phyloP scores from a whole-genome alignment of 2,888 invertebrate genomes.

The Andrena trimmerana region DNA sequence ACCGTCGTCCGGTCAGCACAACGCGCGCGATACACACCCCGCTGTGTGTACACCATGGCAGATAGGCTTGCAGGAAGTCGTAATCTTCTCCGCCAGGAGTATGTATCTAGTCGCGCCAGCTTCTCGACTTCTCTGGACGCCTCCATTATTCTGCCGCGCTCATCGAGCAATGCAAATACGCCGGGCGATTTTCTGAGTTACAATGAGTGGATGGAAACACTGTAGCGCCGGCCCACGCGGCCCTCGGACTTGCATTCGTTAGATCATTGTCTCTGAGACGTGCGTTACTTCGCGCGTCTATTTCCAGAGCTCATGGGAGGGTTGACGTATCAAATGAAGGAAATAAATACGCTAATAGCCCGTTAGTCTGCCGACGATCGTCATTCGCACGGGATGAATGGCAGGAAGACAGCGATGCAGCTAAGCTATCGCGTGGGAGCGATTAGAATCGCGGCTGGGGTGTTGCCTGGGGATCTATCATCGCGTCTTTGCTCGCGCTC shows the following conservation, averaged over 20 bases:
- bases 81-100: conserved; percentile 61
- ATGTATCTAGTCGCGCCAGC: conserved; percentile 36
- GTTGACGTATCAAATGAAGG: no score
- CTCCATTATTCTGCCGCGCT: conserved; percentile 26
- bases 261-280: no score
- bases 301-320: no score
- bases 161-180: background rate
- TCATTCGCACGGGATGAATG: conserved; percentile 56
- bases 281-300: no score
- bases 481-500: conserved; percentile 1
- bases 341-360: background rate
- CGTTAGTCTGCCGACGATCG: conserved; percentile 16
- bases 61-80: conserved; percentile 72
- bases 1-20: conserved; percentile 45
- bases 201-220: background rate
- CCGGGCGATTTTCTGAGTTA: background rate
- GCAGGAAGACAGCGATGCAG: conserved; percentile 20
- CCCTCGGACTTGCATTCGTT: no score
- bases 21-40: conserved; percentile 43
- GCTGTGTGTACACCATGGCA: conserved; percentile 39
- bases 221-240: no score
- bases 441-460: conserved; percentile 10
- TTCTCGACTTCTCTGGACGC: conserved; percentile 17
- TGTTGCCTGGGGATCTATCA: background rate
- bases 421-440: conserved; percentile 35